Evolutionary conservation across 1,140 invertebrate genomes (phyloP), one percentile per base, ranked within the genome.

Genomic region (Sesamia nonagrioides): DNA sequence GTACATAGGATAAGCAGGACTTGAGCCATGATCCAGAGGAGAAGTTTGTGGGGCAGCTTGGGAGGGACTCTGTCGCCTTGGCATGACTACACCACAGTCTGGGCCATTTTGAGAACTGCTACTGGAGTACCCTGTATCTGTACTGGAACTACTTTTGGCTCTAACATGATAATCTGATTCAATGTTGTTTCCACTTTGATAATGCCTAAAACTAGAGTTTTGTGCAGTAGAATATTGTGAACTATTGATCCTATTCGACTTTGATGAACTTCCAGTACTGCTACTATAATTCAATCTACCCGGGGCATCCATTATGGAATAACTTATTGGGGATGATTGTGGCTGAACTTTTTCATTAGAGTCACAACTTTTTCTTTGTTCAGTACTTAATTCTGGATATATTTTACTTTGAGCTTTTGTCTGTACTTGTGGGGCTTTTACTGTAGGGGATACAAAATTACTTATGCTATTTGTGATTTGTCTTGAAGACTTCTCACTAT

Each of bases 1-100:
- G 89, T 97, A 97, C 96, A 97, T 96, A 9, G 97, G 97, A 95
- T 97, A 97, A 18, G 96, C 97, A 21, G 97, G 97, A 94, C 96
- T 97, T 76, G 96, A 96, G 2, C 97, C 96, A 89, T 97, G 97
- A 52, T 96, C 96, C 21, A 97, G 84, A 6, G 95, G 95, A 77
- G 96, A 96, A 21, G 96, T 96, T 85, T 97, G 96, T 1, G 96
- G 96, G 82, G 96, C 96, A 1, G 96, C 95, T 84, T 97, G 97
- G 35, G 97, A 90, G 6, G 97, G 97, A 93, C 97, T 97, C 15
- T 96, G 96, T 85, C 97, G 95, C 81, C 97, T 94, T 3, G 96
- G 96, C 15, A 97, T 95, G 50, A 96, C 96, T 40, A 95, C 95
- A 77, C 95, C 95, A 89, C 96, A 97, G 81, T 97, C 97, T 0